Evolutionary conservation across 2,888 invertebrate genomes (phyloP), one percentile per base, ranked within the genome.

Genomic region (Apamea crenata): DNA sequence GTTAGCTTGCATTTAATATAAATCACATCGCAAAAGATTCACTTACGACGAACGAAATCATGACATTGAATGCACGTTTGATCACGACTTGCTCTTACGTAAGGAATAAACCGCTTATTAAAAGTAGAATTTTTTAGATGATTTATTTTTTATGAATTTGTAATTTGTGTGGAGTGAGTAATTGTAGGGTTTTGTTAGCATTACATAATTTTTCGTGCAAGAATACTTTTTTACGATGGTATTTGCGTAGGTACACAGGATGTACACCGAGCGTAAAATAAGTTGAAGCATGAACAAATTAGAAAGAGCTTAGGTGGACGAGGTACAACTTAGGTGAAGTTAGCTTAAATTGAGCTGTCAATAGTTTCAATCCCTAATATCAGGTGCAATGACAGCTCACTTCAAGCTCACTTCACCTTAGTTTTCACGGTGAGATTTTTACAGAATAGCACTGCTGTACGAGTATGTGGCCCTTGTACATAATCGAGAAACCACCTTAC

Each of bases 11-110:
- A 67, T 79, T 73, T 71, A 72, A 74, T 36, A 80, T 86, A 81
- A 85, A 86, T 82, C 71, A 40, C 50, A 82, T 68, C 69, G 74
- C 76, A 81, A 74, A 66, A 85, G 85, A 85, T 82, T 84, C 79
- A 80, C 78, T 85, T 74, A 71, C 65, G 79, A 73, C 8, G 82
- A 82, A 78, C 77, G 79, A 81, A 82, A 85, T 80, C 80, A 78
- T 86, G 88, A 84, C 87, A 88, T 88, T 88, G 88, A 86, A 81
- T 80, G 73, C 82, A 77, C 68, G 66, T 68, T 74, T 29, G 74
- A 75, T 87, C 88, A 88, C 88, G 88, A 87, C 53, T 73, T 59
- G 75, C 56, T 68, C 63, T 87, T 86, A 86, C 77, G 78, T 88
- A 88, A 86, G 66, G 50, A 80, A 85, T 74, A 66, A 82, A 84